Evolutionary conservation across 2,113 vertebrate species (phyloP).

Genomic region (Cromileptes altivelis): DNA sequence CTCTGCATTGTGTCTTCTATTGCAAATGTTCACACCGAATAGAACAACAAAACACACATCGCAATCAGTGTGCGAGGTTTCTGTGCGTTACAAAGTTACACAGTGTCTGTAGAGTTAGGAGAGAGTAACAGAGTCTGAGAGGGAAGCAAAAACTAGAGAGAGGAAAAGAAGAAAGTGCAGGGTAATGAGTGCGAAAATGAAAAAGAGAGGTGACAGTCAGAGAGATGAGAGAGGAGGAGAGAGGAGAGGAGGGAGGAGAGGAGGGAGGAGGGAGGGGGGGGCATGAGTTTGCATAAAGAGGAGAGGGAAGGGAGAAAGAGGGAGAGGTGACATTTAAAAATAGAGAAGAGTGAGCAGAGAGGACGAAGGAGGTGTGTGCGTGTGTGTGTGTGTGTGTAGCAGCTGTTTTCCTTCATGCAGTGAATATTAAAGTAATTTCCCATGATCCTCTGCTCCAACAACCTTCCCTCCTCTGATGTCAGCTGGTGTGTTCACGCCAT

Average conservation of each 20-base stretch:
- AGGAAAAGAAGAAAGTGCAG: background rate
- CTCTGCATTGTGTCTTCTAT: too few species aligned
- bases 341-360: conserved; percentile 13
- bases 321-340: conserved; percentile 43
- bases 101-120: too few species aligned
- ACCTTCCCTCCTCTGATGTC: conserved; percentile 2
- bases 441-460: conserved; percentile 22
- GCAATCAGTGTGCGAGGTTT: too few species aligned
- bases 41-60: too few species aligned
- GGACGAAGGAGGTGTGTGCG: background rate
- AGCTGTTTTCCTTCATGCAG: conserved; percentile 23
- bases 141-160: background rate
- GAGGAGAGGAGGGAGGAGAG: background rate
- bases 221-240: background rate
- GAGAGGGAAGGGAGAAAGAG: conserved; percentile 17
- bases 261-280: background rate
- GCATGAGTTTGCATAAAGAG: conserved; percentile 42
- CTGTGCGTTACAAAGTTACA: too few species aligned
- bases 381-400: background rate
- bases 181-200: conserved; percentile 5
- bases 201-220: background rate
- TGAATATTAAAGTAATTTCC: conserved; percentile 26
- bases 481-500: background rate
- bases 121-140: background rate
- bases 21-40: too few species aligned